Conservation (phyloP, 2,888 invertebrate species). For the Caenorhabditis sp. region DNA sequence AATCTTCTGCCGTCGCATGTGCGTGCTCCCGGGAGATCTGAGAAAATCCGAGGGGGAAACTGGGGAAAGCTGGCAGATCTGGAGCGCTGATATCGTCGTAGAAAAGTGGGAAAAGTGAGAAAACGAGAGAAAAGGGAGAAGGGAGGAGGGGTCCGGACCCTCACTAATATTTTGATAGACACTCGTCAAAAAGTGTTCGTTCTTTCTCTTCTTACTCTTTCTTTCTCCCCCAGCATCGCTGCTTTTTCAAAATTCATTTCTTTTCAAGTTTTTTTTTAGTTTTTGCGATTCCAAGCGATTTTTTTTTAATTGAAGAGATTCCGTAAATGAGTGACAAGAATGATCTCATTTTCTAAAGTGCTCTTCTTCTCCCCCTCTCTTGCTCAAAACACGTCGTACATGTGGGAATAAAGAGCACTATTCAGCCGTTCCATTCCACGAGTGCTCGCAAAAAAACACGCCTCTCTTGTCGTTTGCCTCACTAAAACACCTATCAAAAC, state of each 20-base stretch:
- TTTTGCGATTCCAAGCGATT: neutral
- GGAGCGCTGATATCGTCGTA: neutral
- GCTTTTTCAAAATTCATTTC: neutral
- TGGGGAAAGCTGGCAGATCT: neutral
- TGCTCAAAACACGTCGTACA: conserved; percentile 27
- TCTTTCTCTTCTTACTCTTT: conserved; percentile 11
- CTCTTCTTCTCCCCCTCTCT: conserved; percentile 5
- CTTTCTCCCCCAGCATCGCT: neutral
- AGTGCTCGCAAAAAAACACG: conserved; percentile 35
- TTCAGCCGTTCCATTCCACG: conserved; percentile 14
- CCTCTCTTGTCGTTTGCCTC: conserved; percentile 15
- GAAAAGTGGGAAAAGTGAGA: conserved; percentile 17
- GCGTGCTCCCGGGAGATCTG: neutral
- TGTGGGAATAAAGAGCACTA: conserved; percentile 26
- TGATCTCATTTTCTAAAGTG: conserved; percentile 17
- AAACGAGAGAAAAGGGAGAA: conserved; percentile 11
- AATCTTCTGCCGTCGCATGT: conserved; percentile 28
- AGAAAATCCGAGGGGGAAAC: neutral
- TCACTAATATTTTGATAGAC: conserved; percentile 66
- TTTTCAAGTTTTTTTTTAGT: neutral
- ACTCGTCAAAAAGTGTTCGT: conserved; percentile 55
- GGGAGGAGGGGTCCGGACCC: conserved; percentile 23
- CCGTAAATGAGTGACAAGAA: neutral
- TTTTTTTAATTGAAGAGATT: neutral
- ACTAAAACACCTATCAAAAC: conserved; percentile 64